Evolutionary conservation across 1,140 invertebrate genomes (phyloP).

Genomic region (Phymorhynchus buccinoides): DNA sequence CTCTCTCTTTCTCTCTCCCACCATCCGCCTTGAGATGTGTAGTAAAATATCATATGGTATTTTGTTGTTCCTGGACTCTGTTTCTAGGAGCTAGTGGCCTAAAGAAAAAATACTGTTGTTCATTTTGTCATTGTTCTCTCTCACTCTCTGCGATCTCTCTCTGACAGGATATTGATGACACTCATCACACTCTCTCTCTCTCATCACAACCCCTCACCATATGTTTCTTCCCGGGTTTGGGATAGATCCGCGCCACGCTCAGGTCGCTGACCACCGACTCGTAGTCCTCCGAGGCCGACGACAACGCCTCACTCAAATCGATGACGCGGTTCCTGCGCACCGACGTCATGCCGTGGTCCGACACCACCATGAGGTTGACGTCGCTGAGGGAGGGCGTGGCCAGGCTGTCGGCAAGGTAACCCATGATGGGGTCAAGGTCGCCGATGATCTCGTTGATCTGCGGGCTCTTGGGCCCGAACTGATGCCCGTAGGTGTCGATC

Average conservation of each 20-base stretch:
- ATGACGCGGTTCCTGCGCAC: slow-evolving; percentile 60
- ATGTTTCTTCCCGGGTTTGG: slow-evolving; percentile 48
- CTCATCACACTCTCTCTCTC: too few species aligned
- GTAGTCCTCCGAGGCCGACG: slow-evolving; percentile 55
- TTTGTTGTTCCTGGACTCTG: too few species aligned
- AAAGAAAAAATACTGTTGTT: too few species aligned
- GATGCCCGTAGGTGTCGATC: slow-evolving; percentile 62
- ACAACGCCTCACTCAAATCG: slow-evolving; percentile 62
- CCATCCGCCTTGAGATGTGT: too few species aligned
- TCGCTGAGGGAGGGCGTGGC: slow-evolving; percentile 4
- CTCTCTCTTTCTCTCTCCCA: too few species aligned
- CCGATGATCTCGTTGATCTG: slow-evolving; percentile 49
- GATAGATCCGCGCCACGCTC: slow-evolving; percentile 65
- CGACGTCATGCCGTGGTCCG: slow-evolving; percentile 74
- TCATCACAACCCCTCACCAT: slow-evolving; percentile 53
- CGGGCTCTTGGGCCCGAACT: slow-evolving; percentile 54
- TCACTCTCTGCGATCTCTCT: too few species aligned
- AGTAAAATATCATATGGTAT: too few species aligned
- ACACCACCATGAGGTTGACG: slow-evolving; percentile 74
- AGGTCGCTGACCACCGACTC: slow-evolving; percentile 63
- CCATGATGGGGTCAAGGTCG: slow-evolving; percentile 61
- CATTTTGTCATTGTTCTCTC: too few species aligned
- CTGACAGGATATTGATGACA: too few species aligned
- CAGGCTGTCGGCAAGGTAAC: slow-evolving; percentile 54
- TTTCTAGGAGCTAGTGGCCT: too few species aligned